Base-by-base conservation (phyloP, 2,113 vertebrate species). In the Thunnus thynnus region DNA sequence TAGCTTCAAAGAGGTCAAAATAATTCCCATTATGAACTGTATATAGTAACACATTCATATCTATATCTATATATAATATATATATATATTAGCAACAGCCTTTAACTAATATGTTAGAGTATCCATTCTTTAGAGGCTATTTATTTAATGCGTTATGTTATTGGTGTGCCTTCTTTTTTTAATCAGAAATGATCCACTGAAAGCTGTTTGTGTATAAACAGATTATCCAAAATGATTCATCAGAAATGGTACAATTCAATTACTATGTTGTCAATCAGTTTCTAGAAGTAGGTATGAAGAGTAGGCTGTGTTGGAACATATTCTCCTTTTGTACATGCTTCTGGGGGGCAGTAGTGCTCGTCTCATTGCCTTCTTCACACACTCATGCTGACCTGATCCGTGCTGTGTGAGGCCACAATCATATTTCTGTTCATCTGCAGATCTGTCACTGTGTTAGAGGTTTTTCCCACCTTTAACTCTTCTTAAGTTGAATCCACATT, bases 81-180 rank as follows among this genome's bases (percentile, higher is more conserved):
- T 62, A 17, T 62, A 55, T 82, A 86, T 90, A 82, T 93, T 86
- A 74, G 50, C 72, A 60, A 46, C 32, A 58, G 36, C 32, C 25
- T 46, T 22, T 22, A 22, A 22, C 22, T 73, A 72, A 3, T n/a
- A 25, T 65, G 61, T 67, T 64, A 60, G 85, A 67, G 61, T 67
- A 25, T 77, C 25, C 72, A 13, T 74, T 77, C 52, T 57, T 64
- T 55, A 79, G 58, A 75, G 73, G 56, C 32, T 88, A 87, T 90
- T 85, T 88, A 91, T 89, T 89, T 84, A 72, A 81, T 54, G 14
- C 47, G 71, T 73, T 48, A 50, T 78, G 25, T 69, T 58, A 58
- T 78, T 61, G 5, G 7, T 76, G 16, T 57, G 63, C 27, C 25
- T 25, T 65, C 13, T 44, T 72, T 78, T 20, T 47, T 22, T 25